A percentile compares a stretch with the other conserved stretches of the same genome.
These are phyloP conservation scores for Chaenocephalus aceratus DNA, from an alignment of 2,113 vertebrate species.

Conservation along the genomic window DNA sequence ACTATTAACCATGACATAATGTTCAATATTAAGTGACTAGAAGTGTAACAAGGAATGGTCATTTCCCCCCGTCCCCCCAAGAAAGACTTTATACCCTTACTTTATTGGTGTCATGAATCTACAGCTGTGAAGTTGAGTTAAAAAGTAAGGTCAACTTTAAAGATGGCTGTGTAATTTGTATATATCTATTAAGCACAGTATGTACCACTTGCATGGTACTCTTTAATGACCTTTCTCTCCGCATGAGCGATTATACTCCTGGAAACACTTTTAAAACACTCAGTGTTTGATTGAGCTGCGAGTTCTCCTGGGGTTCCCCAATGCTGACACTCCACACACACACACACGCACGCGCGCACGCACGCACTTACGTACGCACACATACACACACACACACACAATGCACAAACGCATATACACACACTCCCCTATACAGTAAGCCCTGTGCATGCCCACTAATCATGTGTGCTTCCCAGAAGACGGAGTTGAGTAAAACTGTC, in stretches of 20 bases:
- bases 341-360: background rate
- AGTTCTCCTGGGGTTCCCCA: slow-evolving; percentile 21
- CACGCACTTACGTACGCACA: background rate
- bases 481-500: slow-evolving; percentile 63
- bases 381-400: slow-evolving; percentile 9
- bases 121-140: too few species aligned
- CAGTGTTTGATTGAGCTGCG: slow-evolving; percentile 23
- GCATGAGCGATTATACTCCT: background rate
- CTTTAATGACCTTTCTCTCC: slow-evolving; percentile 13
- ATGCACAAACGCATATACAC: background rate
- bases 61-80: too few species aligned
- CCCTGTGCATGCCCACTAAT: slow-evolving; percentile 18
- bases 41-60: too few species aligned
- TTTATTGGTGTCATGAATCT: too few species aligned
- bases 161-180: background rate
- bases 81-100: too few species aligned
- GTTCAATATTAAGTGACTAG: too few species aligned
- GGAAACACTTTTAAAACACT: slow-evolving; percentile 5
- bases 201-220: background rate
- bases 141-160: too few species aligned
- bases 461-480: slow-evolving; percentile 59
- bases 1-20: too few species aligned
- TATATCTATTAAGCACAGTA: background rate
- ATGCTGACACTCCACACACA: background rate
- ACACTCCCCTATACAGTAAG: slow-evolving; percentile 6